Base-by-base conservation (phyloP, 1,140 invertebrate species). In the Bombyx mandarina region DNA sequence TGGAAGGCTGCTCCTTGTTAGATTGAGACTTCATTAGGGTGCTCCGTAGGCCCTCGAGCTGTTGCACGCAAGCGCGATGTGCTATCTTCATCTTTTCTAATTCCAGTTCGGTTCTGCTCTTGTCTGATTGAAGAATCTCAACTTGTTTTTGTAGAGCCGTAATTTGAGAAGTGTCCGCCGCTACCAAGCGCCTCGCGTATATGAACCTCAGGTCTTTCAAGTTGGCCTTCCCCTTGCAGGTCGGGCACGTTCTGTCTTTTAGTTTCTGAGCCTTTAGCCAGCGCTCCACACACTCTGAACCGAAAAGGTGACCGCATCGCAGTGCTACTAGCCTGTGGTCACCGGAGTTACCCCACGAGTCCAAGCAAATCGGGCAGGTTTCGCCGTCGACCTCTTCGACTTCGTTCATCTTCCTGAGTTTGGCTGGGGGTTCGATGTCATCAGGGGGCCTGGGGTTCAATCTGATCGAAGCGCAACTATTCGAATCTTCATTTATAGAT, bases 231-330 rank as follows among this genome's bases (percentile, higher is more conserved):
- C 90, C 89, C 79, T 98, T 98, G 78, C 97, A 98, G 52, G 95
- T 94, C 0, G 97, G 97, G 82, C 97, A 98, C 6, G 78, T 78
- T 43, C 89, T 86, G 2, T 88, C 77, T 6, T 85, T 86, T 1
- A 58, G 45, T 3, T 51, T n/a, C 44, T 79, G 77, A 0, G 84
- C 77, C 53, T 83, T 83, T 1, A 98, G 75, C 97, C 96, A 98
- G 51, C 92, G 90, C 45, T 92, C 89, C 22, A 98, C 94, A 78
- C 97, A 98, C 51, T 90, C 90, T 7, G 92, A 83, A 0, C 97
- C 97, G 88, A 97, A 98, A 1, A 98, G 82, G 88, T 98, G 97
- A 1, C 97, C 97, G 88, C 97, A 98, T 68, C 93, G 93, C 8
- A 98, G 86, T 8, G 93, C 93, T 7, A 93, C 93, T 2, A 98